Evolutionary conservation across 1,140 invertebrate species (phyloP), one percentile per base, ranked within the genome.

Genomic region (Drosophila parvula): DNA sequence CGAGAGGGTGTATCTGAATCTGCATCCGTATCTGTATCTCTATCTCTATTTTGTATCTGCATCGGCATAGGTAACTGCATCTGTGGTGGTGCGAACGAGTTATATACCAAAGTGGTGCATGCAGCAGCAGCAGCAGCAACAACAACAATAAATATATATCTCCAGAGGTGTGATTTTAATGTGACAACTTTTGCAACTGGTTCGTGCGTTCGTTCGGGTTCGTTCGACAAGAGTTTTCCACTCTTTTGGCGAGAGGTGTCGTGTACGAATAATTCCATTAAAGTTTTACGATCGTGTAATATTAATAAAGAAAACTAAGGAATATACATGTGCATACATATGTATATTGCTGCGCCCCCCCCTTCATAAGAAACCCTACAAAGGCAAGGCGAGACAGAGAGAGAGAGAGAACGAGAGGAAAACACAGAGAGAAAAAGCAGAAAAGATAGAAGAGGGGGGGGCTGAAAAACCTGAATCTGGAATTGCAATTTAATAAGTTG

Each of bases 141-240:
- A 86, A 77, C 76, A 83, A 89, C 84, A 88, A 89, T 78, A 88
- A 88, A 89, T 89, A 80, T 80, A 89, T 89, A 89, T 74, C 73
- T 78, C 69, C 48, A 84, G 79, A 88, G 84, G 84, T 88, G 84
- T 88, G 84, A 88, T 88, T 88, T 88, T 88, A 88, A 88, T 88
- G 83, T 88, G 84, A 88, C 83, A 89, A 88, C 80, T 88, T 78
- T 88, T 89, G 83, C 77, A 89, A 86, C 83, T 86, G 79, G 83
- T 88, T 89, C 81, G 76, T 41, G 36, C 32, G 30, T 51, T 32
- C 30, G 50, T 27, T 48, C 58, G 57, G 67, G 60, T 50, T 48
- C 50, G 38, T 36, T 58, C 51, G 41, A 68, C 28, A 34, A 47
- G 67, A 47, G 50, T 47, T 70, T 62, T 68, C 11, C 36, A 43